Percentiles rank a stretch among this genome's conserved stretches.
Evolutionary conservation across 2,113 vertebrate genomes (phyloP).

Genomic region (Psittacara wagleri): DNA sequence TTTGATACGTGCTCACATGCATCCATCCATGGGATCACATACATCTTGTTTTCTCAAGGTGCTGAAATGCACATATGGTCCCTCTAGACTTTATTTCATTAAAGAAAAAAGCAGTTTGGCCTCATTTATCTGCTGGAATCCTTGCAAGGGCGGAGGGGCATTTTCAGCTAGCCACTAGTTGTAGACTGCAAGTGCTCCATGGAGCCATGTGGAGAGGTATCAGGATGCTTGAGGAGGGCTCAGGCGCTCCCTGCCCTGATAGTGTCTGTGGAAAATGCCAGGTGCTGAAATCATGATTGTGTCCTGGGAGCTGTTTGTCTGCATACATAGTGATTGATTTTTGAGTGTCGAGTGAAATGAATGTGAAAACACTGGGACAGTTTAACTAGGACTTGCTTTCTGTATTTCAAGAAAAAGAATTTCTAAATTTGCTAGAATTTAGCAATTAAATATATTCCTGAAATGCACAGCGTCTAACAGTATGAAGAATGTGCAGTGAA

Average conservation of each 20-base stretch:
- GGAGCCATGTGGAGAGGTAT: neutral
- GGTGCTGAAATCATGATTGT: neutral
- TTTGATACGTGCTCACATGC: accelerated
- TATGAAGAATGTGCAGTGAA: neutral
- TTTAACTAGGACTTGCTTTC: neutral
- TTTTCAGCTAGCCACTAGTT: neutral
- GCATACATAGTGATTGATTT: neutral
- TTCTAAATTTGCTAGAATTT: neutral
- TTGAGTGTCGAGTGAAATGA: neutral
- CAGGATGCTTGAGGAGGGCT: neutral
- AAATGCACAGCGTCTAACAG: neutral
- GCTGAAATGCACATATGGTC: neutral
- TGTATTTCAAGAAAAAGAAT: neutral
- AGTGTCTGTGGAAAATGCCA: neutral
- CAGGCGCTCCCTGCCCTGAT: accelerated
- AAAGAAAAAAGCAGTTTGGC: neutral
- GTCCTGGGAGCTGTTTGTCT: neutral
- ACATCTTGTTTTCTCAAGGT: neutral
- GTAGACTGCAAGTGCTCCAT: neutral
- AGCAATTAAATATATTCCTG: neutral
- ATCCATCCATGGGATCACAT: neutral
- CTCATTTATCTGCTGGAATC: neutral
- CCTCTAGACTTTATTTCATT: neutral
- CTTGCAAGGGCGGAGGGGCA: neutral
- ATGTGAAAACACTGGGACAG: neutral